These are phyloP conservation scores for Diabrotica undecimpunctata DNA, from an alignment of 1,140 invertebrate genomes.

Conservation along the genomic window DNA sequence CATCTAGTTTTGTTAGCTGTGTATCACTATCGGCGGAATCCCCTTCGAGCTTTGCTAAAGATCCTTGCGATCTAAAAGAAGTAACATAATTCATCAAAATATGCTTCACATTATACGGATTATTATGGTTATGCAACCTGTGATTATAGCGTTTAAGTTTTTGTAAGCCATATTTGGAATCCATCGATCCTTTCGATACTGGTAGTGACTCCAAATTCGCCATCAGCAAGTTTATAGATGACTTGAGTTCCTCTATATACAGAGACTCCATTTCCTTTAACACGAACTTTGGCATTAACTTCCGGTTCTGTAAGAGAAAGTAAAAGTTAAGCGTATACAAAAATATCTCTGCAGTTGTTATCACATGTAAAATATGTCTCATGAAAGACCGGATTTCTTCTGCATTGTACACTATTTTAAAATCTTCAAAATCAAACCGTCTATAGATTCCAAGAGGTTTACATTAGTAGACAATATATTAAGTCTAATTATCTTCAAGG, in stretches of 20 bases:
- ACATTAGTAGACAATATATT: no score
- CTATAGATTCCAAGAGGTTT: no score
- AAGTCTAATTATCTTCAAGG: no score
- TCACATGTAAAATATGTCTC: no score
- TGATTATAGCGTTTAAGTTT: constrained; percentile 92
- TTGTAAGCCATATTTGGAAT: constrained; percentile 95
- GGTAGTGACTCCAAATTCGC: constrained; percentile 98
- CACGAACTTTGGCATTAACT: constrained; percentile 98
- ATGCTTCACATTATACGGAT: constrained; percentile 49
- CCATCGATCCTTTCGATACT: constrained; percentile 94
- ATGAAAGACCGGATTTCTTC: no score
- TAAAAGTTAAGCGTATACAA: neutral
- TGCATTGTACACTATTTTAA: no score
- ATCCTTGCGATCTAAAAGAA: constrained; percentile 80
- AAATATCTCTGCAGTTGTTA: no score
- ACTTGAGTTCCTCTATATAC: constrained; percentile 97
- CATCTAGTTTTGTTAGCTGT: constrained; percentile 92
- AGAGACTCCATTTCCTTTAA: constrained; percentile 99
- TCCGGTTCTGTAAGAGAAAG: constrained; percentile 73
- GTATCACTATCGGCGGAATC: constrained; percentile 88
- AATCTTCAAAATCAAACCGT: no score
- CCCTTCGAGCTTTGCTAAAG: constrained; percentile 87
- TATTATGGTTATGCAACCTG: constrained; percentile 64
- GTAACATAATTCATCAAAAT: constrained; percentile 50
- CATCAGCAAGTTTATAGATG: constrained; percentile 97